These are phyloP conservation scores for Amphiprion percula DNA, from an alignment of 2,113 vertebrate species.

Conservation along the genomic window DNA sequence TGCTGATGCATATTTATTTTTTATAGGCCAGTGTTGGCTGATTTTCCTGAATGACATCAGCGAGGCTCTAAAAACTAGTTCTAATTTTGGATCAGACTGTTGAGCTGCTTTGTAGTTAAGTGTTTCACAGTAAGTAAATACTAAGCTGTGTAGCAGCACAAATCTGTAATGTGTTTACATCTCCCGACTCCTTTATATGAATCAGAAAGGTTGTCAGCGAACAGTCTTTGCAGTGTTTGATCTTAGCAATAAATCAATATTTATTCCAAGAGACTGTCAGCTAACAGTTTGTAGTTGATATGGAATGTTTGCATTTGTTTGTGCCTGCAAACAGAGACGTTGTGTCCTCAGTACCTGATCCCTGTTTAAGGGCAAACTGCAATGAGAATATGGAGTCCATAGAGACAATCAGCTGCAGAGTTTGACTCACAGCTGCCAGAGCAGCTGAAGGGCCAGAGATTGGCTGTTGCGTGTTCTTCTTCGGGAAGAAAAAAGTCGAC, in stretches of 20 bases:
- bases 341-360: background rate
- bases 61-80: too few relatives aligned
- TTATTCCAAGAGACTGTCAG: background rate
- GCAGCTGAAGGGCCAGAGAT: background rate
- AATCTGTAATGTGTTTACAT: slow-evolving; percentile 7
- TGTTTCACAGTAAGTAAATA: too few relatives aligned
- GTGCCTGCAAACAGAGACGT: background rate
- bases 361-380: background rate
- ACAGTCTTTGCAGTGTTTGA: background rate
- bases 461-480: background rate
- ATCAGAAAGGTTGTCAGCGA: background rate
- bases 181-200: background rate
- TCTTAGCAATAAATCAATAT: background rate
- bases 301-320: background rate
- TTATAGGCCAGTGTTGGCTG: too few relatives aligned
- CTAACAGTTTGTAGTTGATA: background rate
- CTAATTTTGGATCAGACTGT: too few relatives aligned
- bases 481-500: background rate
- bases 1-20: too few relatives aligned
- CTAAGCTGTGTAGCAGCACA: background rate
- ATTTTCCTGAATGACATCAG: too few relatives aligned
- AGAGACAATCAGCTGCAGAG: background rate
- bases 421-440: slow-evolving; percentile 3
- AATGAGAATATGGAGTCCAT: background rate
- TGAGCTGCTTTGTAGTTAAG: too few relatives aligned